Base-by-base conservation (phyloP, 2,113 vertebrate genomes). In the Sitta europaea region DNA sequence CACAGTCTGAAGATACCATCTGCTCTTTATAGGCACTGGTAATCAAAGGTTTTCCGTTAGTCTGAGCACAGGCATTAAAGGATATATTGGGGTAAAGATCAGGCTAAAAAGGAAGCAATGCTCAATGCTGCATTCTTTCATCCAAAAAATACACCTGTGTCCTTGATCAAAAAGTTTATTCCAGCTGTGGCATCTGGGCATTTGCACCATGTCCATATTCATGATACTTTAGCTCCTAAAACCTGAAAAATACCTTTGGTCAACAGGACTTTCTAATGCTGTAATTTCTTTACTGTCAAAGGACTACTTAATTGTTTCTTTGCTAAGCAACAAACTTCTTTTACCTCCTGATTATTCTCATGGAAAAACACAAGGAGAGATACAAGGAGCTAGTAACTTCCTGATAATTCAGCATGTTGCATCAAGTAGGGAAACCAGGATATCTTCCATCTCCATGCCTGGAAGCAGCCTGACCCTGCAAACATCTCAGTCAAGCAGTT, bases 31-130 rank as follows among this genome's bases (percentile, higher is more conserved):
- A 88, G 88, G 72, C 72, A 48, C 40, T 59, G 31, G 45, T 77
- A 95, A 94, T 87, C 74, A 92, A 76, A 92, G 84, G 43, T 23
- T 92, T 94, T 96, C 75, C 86, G 91, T 77, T 51, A 66, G 38
- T 7, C 21, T 67, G 78, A 94, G 79, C 63, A 77, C 14, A 92
- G 48, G 79, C 68, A 84, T 90, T 92, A 91, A 92, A 95, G 68
- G 43, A 84, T 80, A 90, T 67, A 73, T 4, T 48, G 59, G 40
- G 59, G 67, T 51, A 96, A 88, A 68, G 27, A 33, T 90, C 67
- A 57, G 22, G 35, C 33, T 94, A 54, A 77, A 86, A 83, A 71
- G 55, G 29, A 40, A 94, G 28, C 28, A 51, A 21, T 0, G 16
- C 36, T 86, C n/a, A 79, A 4, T 28, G 58, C 63, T 51, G 38